Conservation (phyloP, 1,140 invertebrate genomes). For the Aleiodes sp. region DNA sequence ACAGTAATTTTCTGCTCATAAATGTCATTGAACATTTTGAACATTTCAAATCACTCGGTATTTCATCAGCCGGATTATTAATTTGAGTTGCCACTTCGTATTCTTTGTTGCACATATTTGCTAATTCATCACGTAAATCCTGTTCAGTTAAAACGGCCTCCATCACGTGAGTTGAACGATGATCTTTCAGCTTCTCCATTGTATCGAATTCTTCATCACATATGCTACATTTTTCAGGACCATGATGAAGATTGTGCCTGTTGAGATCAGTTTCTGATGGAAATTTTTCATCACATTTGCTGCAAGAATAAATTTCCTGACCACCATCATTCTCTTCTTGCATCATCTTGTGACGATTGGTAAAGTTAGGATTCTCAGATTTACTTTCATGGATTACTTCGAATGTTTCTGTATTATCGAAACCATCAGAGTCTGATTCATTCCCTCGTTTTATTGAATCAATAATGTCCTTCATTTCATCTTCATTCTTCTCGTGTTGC, state of each 20-base stretch:
- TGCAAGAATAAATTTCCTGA: conserved; percentile 40
- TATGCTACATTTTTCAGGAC: conserved; percentile 48
- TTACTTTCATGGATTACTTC: conserved; percentile 31
- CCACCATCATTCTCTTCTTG: conserved; percentile 23
- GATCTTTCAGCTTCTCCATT: conserved; percentile 52
- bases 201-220: conserved; percentile 53
- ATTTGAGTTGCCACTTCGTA: not conserved
- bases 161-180: conserved; percentile 54
- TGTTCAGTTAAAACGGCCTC: conserved; percentile 55
- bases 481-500: conserved; percentile 56
- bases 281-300: conserved; percentile 50
- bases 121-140: conserved; percentile 48
- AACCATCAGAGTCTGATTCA: conserved; percentile 43
- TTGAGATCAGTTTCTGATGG: conserved; percentile 43
- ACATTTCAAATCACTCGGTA: conserved; percentile 44
- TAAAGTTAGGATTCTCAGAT: not conserved
- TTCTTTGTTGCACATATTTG: conserved; percentile 30
- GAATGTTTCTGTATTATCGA: conserved; percentile 40
- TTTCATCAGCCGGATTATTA: conserved; percentile 14
- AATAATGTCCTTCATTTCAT: conserved; percentile 44
- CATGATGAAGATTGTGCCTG: conserved; percentile 44
- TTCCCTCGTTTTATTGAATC: conserved; percentile 48
- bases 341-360: not conserved
- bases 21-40: conserved; percentile 48
- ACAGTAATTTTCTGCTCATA: conserved; percentile 46